Conservation (phyloP, 2,113 vertebrate genomes). For the Eleginops maclovinus region DNA sequence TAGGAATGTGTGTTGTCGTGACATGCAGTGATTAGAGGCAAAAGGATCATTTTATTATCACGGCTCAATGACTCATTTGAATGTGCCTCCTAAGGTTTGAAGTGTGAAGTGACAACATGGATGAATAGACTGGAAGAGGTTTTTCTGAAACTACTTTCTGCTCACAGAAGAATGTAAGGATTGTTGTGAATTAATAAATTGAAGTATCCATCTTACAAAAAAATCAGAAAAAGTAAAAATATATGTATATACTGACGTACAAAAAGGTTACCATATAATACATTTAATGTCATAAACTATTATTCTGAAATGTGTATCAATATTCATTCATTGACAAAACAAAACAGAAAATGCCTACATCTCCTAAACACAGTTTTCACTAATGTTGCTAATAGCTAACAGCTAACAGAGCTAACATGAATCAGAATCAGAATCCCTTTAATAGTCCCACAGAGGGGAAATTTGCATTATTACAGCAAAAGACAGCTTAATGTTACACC, state of each 20-base stretch:
- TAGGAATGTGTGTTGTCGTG: constrained; percentile 75
- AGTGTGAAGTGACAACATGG: constrained; percentile 47
- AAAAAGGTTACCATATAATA: neutral
- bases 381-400: neutral
- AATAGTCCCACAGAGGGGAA: no score
- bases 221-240: neutral
- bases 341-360: neutral
- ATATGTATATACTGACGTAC: neutral
- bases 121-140: constrained; percentile 7
- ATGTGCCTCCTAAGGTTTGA: constrained; percentile 28
- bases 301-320: neutral
- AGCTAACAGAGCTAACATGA: neutral
- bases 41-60: constrained; percentile 66
- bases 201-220: neutral
- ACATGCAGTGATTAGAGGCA: constrained; percentile 64
- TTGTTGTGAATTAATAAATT: neutral
- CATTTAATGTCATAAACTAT: neutral
- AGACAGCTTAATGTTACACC: no score
- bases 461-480: no score
- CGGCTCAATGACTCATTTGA: constrained; percentile 57
- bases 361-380: neutral
- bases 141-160: neutral
- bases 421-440: no score
- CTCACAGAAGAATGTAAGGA: neutral
- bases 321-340: neutral